phyloP scores from a whole-genome alignment of 2,113 vertebrate genomes.

The Solea senegalensis region DNA sequence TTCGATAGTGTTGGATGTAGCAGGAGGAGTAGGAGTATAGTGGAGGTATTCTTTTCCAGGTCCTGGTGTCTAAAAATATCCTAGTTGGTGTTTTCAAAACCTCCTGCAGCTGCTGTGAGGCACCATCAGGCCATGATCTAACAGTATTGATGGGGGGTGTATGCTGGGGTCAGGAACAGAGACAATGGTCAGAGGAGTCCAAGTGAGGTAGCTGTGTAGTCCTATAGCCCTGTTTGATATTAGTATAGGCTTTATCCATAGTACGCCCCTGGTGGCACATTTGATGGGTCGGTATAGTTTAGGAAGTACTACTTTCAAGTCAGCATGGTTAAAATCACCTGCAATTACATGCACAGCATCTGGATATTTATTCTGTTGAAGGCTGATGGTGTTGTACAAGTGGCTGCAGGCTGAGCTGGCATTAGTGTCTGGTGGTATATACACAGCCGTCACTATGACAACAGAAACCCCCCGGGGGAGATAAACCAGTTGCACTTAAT shows the following conservation, averaged over 20 bases:
- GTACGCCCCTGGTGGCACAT: background rate
- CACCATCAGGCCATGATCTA: background rate
- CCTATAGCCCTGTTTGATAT: background rate
- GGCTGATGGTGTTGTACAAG: background rate
- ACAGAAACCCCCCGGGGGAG: background rate
- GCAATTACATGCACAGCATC: background rate
- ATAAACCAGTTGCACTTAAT: conserved; percentile 5
- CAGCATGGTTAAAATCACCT: background rate
- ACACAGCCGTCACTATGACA: background rate
- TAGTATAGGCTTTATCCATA: background rate
- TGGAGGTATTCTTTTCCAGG: background rate
- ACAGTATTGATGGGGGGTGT: too few relatives aligned
- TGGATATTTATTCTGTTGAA: background rate
- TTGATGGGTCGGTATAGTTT: background rate
- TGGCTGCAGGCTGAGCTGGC: background rate
- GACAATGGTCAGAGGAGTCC: background rate
- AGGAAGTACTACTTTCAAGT: background rate
- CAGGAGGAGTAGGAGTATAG: background rate
- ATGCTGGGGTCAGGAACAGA: background rate
- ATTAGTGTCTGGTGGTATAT: background rate
- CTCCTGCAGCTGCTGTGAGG: background rate
- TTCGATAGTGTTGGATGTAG: too few relatives aligned
- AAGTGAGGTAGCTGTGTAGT: background rate
- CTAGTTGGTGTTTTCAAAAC: background rate
- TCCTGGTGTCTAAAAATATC: background rate